These are phyloP conservation scores for Otolemur garnettii DNA, from an alignment of 2,113 vertebrate species.

Conservation along the genomic window DNA sequence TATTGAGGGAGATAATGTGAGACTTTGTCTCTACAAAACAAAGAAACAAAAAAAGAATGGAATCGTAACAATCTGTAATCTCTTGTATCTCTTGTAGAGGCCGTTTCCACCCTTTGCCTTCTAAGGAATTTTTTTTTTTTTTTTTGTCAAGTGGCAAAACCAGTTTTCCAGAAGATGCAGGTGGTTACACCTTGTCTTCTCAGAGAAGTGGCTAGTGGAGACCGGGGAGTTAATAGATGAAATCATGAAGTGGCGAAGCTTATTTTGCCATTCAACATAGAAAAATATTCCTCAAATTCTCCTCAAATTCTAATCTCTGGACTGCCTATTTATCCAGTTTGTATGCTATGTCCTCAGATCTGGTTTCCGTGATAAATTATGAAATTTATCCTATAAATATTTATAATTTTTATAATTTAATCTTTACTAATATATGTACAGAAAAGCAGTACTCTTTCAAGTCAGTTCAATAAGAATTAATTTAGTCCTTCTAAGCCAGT, in stretches of 20 bases:
- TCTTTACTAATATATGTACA: background rate
- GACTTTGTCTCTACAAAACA: too few species aligned
- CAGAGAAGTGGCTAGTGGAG: background rate
- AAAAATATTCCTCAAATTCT: background rate
- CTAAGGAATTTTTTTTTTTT: background rate
- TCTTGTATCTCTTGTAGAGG: constrained; percentile 37
- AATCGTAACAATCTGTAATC: constrained; percentile 36
- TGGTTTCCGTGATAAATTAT: background rate
- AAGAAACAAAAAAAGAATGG: background rate
- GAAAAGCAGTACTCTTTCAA: background rate
- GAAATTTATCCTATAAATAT: too few species aligned
- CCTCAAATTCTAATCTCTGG: background rate
- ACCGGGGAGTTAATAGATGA: background rate
- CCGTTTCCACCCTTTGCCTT: background rate
- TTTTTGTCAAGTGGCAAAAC: constrained; percentile 35
- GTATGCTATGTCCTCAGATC: background rate
- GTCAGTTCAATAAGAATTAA: background rate
- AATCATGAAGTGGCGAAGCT: background rate
- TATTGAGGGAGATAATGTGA: too few species aligned
- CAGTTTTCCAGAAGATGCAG: background rate
- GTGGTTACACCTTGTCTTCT: background rate
- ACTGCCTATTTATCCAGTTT: background rate
- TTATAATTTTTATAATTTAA: background rate
- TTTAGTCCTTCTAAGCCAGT: background rate
- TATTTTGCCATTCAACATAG: background rate